Evolutionary conservation across 1,140 invertebrate genomes (phyloP).

Genomic region (Apis cerana): DNA sequence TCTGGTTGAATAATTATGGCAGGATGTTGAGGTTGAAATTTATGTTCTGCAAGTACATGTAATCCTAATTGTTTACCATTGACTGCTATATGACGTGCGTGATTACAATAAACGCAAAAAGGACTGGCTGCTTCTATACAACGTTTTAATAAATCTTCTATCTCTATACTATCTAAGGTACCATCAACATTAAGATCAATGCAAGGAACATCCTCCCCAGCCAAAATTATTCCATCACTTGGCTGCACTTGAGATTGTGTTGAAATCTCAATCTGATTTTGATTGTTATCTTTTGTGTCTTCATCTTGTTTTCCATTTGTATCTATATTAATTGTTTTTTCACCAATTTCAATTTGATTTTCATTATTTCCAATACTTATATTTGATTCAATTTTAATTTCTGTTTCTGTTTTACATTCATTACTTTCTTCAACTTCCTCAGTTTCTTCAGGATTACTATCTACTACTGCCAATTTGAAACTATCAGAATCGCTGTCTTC

Average conservation of each 20-base stretch:
- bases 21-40: slow-evolving; percentile 85
- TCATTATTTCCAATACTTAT: neutral
- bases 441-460: slow-evolving; percentile 58
- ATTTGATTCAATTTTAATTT: neutral
- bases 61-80: slow-evolving; percentile 89
- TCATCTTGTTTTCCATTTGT: neutral
- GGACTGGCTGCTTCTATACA: slow-evolving; percentile 86
- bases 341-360: slow-evolving; percentile 25
- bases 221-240: slow-evolving; percentile 78
- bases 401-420: slow-evolving; percentile 27
- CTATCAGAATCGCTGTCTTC: slow-evolving; percentile 72
- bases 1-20: slow-evolving; percentile 80
- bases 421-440: slow-evolving; percentile 44
- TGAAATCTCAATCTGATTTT: neutral
- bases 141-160: slow-evolving; percentile 86
- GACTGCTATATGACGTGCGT: slow-evolving; percentile 90
- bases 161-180: slow-evolving; percentile 87
- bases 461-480: slow-evolving; percentile 69
- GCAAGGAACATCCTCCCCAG: slow-evolving; percentile 84
- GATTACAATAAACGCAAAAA: slow-evolving; percentile 91
- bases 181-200: slow-evolving; percentile 88
- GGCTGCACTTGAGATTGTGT: slow-evolving; percentile 34
- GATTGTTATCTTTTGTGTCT: neutral
- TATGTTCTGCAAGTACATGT: slow-evolving; percentile 89
- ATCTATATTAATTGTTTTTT: slow-evolving; percentile 2